Evolutionary conservation across 2,888 invertebrate genomes (phyloP), one percentile per base, ranked within the genome.

Genomic region (Calameuta idolon): DNA sequence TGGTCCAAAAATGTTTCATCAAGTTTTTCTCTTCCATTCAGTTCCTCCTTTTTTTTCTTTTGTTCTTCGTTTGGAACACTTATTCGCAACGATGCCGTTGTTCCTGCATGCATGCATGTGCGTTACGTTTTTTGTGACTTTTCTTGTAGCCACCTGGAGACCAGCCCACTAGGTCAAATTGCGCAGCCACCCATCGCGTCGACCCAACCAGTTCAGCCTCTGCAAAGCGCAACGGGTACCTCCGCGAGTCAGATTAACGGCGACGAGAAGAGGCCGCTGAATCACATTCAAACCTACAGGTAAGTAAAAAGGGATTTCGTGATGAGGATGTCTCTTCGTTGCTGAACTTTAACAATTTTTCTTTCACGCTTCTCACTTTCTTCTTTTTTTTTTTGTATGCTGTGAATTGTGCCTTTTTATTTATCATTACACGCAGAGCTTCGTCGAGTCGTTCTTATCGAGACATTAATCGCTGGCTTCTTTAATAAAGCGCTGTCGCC

Each of bases 271-370:
- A 94, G 94, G 84, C 94, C 94, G 89, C 93, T 93, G 91, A 93
- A 92, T 87, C 93, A 95, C 92, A 95, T 95, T 90, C 96, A 96
- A 93, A 96, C 96, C 79, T 96, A 96, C 93, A 95, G 95, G 95
- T 95, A 93, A 91, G 92, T 92, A 55, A 55, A 9, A 55, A 23
- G 55, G 23, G 9, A 55, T 55, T 33, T 69, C 34, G 31, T 73
- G 34, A 31, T 40, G 15, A 35, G 35, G 69, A 33, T 9, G 30
- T 31, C 5, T 23, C 55, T 55, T 34, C 75, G 69, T 75, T 73
- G 71, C 71, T 74, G 23, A 79, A 75, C 33, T 71, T 78, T 33
- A 75, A 73, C 37, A 40, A 75, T 77, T 73, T 23, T 69, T 74
- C 33, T 40, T 30, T 73, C n/a, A 40, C 71, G 74, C 77, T 34